Evolutionary conservation across 2,888 invertebrate species (phyloP).

Genomic region (Agrochola lychnidis): DNA sequence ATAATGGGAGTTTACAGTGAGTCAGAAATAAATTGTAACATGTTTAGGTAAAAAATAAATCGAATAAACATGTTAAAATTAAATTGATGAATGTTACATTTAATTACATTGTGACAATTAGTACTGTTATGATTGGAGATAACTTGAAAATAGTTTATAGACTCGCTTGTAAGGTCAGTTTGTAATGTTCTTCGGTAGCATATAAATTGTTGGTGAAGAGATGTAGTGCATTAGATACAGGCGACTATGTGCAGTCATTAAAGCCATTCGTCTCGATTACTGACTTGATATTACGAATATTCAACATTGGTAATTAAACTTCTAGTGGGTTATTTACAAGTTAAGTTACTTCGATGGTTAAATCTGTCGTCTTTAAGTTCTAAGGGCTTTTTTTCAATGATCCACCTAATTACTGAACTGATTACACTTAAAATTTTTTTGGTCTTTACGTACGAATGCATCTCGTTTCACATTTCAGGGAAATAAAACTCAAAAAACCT

Average conservation of each 20-base stretch:
- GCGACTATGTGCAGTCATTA: neutral
- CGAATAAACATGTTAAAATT: neutral
- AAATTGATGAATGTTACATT: neutral
- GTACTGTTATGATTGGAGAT: constrained; percentile 3
- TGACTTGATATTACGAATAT: neutral
- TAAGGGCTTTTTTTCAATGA: neutral
- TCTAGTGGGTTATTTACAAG: neutral
- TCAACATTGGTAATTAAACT: neutral
- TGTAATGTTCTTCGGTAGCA: constrained; percentile 1
- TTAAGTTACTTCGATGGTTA: neutral
- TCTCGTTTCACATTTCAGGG: neutral
- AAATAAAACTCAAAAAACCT: neutral
- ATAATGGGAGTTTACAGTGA: constrained; percentile 46
- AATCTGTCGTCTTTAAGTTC: neutral
- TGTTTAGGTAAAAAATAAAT: neutral
- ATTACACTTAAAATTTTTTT: neutral
- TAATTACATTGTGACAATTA: constrained; percentile 7
- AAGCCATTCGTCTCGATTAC: constrained; percentile 1
- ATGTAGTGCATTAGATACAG: constrained; percentile 5
- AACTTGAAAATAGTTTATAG: constrained; percentile 14
- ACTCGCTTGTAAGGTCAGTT: neutral
- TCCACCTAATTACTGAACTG: too few relatives aligned
- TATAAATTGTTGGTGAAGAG: neutral
- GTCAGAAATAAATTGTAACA: constrained; percentile 31
- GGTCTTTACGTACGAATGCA: neutral